Conservation (phyloP, 2,797 vertebrate genomes). For the Chaunax sp. region DNA sequence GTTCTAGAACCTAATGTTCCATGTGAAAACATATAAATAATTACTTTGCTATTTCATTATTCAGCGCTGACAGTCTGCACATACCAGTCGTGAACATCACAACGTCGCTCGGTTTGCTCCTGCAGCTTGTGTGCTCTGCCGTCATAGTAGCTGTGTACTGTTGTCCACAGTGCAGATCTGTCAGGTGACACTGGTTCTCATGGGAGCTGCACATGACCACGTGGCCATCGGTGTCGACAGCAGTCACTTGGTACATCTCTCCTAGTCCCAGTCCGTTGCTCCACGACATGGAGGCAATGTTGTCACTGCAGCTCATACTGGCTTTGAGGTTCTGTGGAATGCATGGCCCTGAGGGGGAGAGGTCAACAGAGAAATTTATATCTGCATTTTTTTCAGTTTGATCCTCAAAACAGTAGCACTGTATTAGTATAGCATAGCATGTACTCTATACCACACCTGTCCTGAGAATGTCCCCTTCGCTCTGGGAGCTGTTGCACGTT, state of each 20-base stretch:
- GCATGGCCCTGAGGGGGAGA: slow-evolving; percentile 75
- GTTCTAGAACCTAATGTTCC: too few species aligned
- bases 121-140: slow-evolving; percentile 75
- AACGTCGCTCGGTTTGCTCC: slow-evolving; percentile 69
- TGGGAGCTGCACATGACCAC: slow-evolving; percentile 55
- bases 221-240: slow-evolving; percentile 56
- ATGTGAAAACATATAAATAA: not conserved
- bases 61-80: not conserved
- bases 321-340: slow-evolving; percentile 71
- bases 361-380: not conserved
- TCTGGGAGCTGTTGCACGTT: slow-evolving; percentile 84
- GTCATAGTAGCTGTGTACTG: slow-evolving; percentile 75
- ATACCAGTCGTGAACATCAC: slow-evolving; percentile 80
- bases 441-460: slow-evolving; percentile 70
- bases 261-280: slow-evolving; percentile 58
- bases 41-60: too few species aligned
- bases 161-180: slow-evolving; percentile 76
- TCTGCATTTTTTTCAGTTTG: not conserved
- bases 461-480: slow-evolving; percentile 56
- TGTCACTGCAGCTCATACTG: slow-evolving; percentile 75
- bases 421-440: too few species aligned
- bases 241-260: slow-evolving; percentile 74
- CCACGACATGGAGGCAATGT: slow-evolving; percentile 80
- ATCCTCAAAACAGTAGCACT: not conserved
- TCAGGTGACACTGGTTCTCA: slow-evolving; percentile 71